These are phyloP conservation scores for Melanotaenia pygmaea DNA, from an alignment of 2,797 vertebrate species.

Conservation along the genomic window DNA sequence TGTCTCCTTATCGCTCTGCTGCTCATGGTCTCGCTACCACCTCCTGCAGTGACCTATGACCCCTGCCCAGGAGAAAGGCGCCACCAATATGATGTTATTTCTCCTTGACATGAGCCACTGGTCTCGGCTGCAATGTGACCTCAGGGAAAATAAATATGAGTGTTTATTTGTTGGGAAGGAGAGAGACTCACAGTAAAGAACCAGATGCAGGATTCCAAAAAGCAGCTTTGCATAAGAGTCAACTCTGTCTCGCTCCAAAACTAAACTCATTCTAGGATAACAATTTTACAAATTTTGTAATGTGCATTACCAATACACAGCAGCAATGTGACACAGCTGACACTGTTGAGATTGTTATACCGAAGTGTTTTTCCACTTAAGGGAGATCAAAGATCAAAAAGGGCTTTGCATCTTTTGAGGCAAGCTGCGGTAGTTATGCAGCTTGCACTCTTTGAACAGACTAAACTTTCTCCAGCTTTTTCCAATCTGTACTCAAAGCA, in stretches of 20 bases:
- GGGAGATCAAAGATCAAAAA: constrained; percentile 7
- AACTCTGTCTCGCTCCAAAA: constrained; percentile 23
- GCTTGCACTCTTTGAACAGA: constrained; percentile 21
- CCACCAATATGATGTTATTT: constrained; percentile 70
- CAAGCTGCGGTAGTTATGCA: constrained; percentile 15
- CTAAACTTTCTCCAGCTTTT: constrained; percentile 33
- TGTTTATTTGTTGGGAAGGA: constrained; percentile 61
- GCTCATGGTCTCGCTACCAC: constrained; percentile 59
- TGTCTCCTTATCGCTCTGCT: constrained; percentile 69
- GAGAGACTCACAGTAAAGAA: constrained; percentile 37
- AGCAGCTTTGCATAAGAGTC: constrained; percentile 12
- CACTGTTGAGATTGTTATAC: neutral
- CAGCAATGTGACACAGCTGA: neutral
- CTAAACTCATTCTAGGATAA: constrained; percentile 20
- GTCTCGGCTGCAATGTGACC: constrained; percentile 59
- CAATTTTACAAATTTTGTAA: constrained; percentile 9
- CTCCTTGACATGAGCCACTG: constrained; percentile 55
- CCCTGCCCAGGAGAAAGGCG: constrained; percentile 68
- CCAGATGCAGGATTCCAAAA: constrained; percentile 35
- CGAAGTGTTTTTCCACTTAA: neutral
- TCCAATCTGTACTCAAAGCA: constrained; percentile 38
- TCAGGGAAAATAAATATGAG: constrained; percentile 69
- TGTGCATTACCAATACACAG: neutral
- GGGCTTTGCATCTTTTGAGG: neutral
- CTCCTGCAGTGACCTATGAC: constrained; percentile 72